Evolutionary conservation across 2,888 invertebrate species (phyloP).

Genomic region (Andricus curvator): DNA sequence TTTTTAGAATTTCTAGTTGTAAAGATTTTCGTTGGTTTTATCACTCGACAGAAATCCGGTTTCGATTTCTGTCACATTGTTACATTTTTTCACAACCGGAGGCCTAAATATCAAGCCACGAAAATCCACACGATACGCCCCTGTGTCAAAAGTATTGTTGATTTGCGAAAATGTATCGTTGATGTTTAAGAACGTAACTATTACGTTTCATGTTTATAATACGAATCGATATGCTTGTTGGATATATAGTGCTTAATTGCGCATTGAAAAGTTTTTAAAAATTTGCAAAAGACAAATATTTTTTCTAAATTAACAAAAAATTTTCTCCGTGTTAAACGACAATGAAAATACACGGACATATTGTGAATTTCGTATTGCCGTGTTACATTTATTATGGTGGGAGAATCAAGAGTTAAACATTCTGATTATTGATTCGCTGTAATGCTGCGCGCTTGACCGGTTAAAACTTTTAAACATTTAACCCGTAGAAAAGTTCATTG

Average conservation of each 20-base stretch:
- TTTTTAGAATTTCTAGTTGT: neutral
- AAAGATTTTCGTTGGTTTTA: neutral
- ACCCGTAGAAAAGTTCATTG: too few species aligned
- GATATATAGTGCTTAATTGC: neutral
- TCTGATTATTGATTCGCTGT: neutral
- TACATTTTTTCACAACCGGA: conserved; percentile 1
- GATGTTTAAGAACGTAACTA: neutral
- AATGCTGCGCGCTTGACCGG: too few species aligned
- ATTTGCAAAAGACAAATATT: neutral
- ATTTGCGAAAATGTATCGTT: neutral
- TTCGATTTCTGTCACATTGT: neutral
- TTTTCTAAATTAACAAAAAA: conserved; percentile 5
- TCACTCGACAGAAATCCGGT: neutral
- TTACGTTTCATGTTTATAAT: neutral
- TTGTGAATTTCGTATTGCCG: neutral
- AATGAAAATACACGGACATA: neutral
- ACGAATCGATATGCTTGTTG: neutral
- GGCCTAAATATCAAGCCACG: neutral
- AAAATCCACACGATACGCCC: neutral
- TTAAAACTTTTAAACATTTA: too few species aligned
- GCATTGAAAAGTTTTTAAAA: neutral
- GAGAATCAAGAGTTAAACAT: neutral
- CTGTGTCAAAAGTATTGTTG: neutral
- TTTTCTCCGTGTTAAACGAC: neutral
- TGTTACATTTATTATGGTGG: neutral